These are phyloP conservation scores for Pseudachorutes palmiensis DNA, from an alignment of 1,140 invertebrate genomes.

Conservation along the genomic window DNA sequence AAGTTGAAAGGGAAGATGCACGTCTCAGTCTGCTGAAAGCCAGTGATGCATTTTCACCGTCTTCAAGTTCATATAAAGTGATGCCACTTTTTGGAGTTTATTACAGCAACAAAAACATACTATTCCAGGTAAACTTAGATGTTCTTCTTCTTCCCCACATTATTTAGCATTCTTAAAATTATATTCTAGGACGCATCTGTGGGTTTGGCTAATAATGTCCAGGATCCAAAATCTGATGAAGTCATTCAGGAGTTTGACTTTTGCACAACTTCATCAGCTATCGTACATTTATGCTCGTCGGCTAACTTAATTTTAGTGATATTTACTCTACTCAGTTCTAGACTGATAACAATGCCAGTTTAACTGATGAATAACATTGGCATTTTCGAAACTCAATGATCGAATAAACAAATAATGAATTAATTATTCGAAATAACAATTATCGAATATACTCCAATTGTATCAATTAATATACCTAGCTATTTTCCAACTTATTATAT, in stretches of 20 bases:
- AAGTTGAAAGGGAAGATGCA: conserved; percentile 32
- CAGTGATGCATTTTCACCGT: conserved; percentile 16
- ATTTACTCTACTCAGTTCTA: not conserved
- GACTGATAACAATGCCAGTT: too few relatives aligned
- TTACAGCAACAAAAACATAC: conserved; percentile 34
- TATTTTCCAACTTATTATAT: not conserved
- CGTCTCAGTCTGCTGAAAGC: conserved; percentile 32
- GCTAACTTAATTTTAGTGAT: not conserved
- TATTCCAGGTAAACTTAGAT: conserved; percentile 26
- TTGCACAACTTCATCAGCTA: not conserved
- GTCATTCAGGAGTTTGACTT: not conserved
- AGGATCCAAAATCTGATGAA: not conserved
- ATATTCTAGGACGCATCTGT: not conserved
- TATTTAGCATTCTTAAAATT: not conserved
- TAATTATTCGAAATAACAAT: not conserved
- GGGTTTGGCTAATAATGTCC: not conserved
- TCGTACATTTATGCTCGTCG: not conserved
- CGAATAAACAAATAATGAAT: not conserved
- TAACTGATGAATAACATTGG: not conserved
- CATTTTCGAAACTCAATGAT: not conserved
- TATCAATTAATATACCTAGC: not conserved
- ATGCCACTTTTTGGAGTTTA: conserved; percentile 38
- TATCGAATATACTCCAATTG: not conserved
- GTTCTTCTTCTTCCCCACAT: not conserved
- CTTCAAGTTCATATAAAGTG: conserved; percentile 19